phyloP scores from a whole-genome alignment of 2,888 invertebrate species.

The Meganola albula region DNA sequence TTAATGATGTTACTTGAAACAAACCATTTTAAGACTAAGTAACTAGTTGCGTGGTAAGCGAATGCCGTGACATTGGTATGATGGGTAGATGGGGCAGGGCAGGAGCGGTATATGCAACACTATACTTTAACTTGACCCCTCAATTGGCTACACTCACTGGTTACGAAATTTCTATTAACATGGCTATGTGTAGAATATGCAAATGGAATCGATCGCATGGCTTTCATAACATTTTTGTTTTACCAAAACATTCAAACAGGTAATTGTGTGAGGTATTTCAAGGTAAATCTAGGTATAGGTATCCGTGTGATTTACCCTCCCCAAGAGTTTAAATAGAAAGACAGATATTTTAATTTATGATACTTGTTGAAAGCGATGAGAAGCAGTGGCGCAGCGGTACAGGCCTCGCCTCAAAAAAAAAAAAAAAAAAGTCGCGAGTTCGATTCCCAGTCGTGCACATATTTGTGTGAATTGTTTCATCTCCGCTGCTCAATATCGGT shows the following conservation, averaged over 20 bases:
- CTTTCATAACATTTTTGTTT: constrained; percentile 29
- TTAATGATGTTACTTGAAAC: too few relatives aligned
- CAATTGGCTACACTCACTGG: constrained; percentile 33
- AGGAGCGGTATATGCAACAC: constrained; percentile 23
- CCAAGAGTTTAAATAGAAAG: too few relatives aligned
- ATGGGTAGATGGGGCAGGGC: constrained; percentile 13
- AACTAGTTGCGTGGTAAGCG: constrained; percentile 9
- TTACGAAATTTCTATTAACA: constrained; percentile 49
- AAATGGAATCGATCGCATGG: constrained; percentile 32
- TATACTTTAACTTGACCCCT: constrained; percentile 34
- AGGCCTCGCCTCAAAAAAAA: too few relatives aligned
- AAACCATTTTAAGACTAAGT: too few relatives aligned
- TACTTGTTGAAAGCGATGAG: too few relatives aligned
- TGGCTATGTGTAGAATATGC: constrained; percentile 29
- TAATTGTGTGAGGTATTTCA: constrained; percentile 8
- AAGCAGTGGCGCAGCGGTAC: too few relatives aligned
- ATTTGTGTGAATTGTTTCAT: too few relatives aligned
- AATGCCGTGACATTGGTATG: constrained; percentile 27
- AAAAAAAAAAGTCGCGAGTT: too few relatives aligned
- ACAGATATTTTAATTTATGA: too few relatives aligned
- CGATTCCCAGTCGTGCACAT: too few relatives aligned
- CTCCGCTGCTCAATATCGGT: too few relatives aligned
- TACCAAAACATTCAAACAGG: constrained; percentile 12
- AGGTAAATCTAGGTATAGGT: constrained; percentile 1
- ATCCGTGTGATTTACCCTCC: not conserved